Evolutionary conservation across 2,113 vertebrate species (phyloP).

Genomic region (Pollimyrus isidori): DNA sequence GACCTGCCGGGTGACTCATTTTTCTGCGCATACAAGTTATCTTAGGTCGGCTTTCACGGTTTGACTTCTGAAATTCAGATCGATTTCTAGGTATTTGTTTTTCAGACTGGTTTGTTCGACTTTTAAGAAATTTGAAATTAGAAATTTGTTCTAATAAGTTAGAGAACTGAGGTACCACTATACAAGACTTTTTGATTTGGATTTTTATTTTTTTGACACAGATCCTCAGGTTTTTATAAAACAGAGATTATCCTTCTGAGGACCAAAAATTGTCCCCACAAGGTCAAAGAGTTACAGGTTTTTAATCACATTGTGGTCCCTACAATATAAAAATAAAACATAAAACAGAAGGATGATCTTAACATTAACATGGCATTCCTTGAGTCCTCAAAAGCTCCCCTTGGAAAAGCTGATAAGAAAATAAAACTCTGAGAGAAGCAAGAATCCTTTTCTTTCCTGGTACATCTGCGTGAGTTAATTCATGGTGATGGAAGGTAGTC

Average conservation of each 20-base stretch:
- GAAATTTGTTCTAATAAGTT: too few relatives aligned
- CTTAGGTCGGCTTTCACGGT: too few relatives aligned
- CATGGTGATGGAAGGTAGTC: not conserved
- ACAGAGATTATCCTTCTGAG: not conserved
- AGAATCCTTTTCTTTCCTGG: not conserved
- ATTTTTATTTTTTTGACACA: not conserved
- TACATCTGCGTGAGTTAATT: not conserved
- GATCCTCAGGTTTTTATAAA: not conserved
- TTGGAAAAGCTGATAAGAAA: not conserved
- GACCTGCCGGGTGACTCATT: too few relatives aligned
- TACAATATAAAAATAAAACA: not conserved
- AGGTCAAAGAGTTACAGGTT: not conserved
- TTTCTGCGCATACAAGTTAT: too few relatives aligned
- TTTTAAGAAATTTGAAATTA: too few relatives aligned
- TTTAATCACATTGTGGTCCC: not conserved
- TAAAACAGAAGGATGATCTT: not conserved
- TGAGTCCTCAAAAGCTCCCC: not conserved
- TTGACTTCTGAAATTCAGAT: too few relatives aligned
- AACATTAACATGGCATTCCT: not conserved
- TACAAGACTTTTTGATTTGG: not conserved
- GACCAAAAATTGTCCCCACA: not conserved
- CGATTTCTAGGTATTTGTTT: too few relatives aligned
- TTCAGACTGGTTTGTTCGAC: too few relatives aligned
- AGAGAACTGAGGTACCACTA: too few relatives aligned
- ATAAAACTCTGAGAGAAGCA: not conserved